phyloP scores from a whole-genome alignment of 2,113 vertebrate genomes.

The mouse (Mus musculus) region GRCm39 chr2:103189001-103189500 shows the following conservation, averaged over 20 bases:
- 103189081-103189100: neutral
- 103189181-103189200: neutral
- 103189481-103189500: neutral
- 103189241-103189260: too few species aligned
- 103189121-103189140: neutral
- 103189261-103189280: too few species aligned
- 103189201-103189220: neutral
- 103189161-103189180: neutral
- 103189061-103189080: neutral
- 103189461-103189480: neutral
- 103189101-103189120: neutral
- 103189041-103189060: neutral
- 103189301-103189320: neutral
- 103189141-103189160: neutral
- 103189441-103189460: neutral
- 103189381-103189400: neutral
- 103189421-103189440: neutral
- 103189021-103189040: neutral
- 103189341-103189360: neutral
- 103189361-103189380: neutral
- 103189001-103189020: neutral
- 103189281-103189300: too few species aligned
- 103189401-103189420: neutral
- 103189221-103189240: neutral
- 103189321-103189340: neutral